Conservation (phyloP, 2,797 vertebrate species). For the Merluccius polli region DNA sequence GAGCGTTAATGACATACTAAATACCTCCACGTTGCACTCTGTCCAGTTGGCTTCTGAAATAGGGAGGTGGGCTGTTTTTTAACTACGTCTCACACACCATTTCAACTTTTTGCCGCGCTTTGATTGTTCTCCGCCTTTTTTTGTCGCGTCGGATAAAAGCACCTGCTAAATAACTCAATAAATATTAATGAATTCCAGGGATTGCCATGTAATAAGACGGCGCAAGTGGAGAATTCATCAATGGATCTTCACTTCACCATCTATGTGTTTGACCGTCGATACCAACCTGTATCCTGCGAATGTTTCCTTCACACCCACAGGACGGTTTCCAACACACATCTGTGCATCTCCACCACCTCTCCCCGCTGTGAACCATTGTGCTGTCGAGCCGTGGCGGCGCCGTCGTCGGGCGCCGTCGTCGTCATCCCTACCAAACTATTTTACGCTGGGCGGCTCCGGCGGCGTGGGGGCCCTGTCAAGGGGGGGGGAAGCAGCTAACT, state of each 20-base stretch:
- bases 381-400: background rate
- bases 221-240: background rate
- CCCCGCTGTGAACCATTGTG: background rate
- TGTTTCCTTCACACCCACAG: background rate
- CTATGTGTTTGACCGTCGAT: too few species aligned
- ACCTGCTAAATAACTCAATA: background rate
- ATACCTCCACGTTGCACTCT: background rate
- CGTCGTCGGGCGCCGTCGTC: too few species aligned
- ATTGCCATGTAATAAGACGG: background rate
- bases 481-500: constrained; percentile 54
- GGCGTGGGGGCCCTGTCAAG: background rate
- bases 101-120: background rate
- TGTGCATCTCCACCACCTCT: background rate
- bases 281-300: background rate
- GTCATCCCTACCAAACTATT: background rate
- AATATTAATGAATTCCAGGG: background rate
- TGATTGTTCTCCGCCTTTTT: background rate
- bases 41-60: too few species aligned
- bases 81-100: background rate
- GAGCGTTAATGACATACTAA: background rate
- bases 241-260: background rate
- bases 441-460: background rate
- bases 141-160: too few species aligned
- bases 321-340: background rate
- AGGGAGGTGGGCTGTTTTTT: background rate